Base-by-base conservation (phyloP, 1,140 invertebrate genomes). In the Drosophila elegans region DNA sequence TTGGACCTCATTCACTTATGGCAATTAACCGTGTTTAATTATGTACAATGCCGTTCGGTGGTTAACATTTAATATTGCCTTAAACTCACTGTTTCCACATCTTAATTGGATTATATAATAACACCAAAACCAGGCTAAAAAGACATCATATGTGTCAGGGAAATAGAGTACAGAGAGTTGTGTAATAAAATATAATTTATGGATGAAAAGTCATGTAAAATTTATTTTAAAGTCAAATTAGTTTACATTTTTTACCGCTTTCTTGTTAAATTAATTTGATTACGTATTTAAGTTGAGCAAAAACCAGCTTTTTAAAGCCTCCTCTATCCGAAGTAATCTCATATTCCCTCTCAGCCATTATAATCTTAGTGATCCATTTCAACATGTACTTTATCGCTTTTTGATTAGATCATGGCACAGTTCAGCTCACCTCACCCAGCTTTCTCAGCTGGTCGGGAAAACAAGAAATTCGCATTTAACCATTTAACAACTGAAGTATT, bases 401-500 rank as follows among this genome's bases (percentile, higher is more conserved):
- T 67, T 64, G 64, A 68, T 68, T 68, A 68, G 64, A 68, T 68
- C 64, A 67, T 67, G 38, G 48, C 64, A 52, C 45, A 36, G 25
- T 46, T 49, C n/a, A 57, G 67, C 62, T n/a, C 45, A 44, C 38
- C 48, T 53, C 63, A 53, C 39, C 46, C 66, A 46, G 52, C 49
- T 56, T 48, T 55, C 59, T 34, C 34, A 10, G 36, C n/a, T 48
- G 6, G 42, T 48, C 3, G 51, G 52, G 36, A 32, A 66, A 76
- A 89, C 83, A 83, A 80, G 84, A 88, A 89, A 88, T 84, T 62
- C 68, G 56, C 80, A 89, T 88, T 88, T 84, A 83, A 55, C 72
- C 72, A 81, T 76, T 71, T 71, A 79, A 66, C 67, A 68, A 63
- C 66, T 60, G 34, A 64, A 64, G 69, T 69, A 71, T 85, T 82